Evolutionary conservation across 1,140 invertebrate species (phyloP), one percentile per base, ranked within the genome.

Genomic region (Polypedilum vanderplanki): DNA sequence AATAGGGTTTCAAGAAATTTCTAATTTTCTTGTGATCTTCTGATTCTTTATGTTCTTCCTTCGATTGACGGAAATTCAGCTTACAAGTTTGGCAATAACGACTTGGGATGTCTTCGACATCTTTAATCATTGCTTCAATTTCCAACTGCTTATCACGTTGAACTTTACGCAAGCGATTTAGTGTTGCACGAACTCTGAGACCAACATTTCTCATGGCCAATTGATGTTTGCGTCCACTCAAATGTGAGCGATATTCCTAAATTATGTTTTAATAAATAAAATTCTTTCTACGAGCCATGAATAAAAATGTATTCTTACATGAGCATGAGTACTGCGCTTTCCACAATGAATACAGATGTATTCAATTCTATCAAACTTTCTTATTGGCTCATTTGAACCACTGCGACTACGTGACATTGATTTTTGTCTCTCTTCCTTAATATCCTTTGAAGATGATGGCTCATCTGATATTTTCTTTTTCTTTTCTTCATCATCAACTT

Each of bases 11-110:
- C n/a, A 93, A 83, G 81, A 93, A 92, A 78, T 90, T 88, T 80
- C 91, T 91, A 85, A 93, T 93, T 77, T 90, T 90, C 79, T 90
- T 87, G 82, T 93, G 92, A 7, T 89, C 87, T 76, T 91, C 88
- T 8, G 90, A 92, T 41, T 87, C 83, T 78, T 91, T 89, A 84
- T 94, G 92, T 65, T 90, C 87, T 74, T 88, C 87, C 78, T 91
- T 90, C 10, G 89, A 85, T 77, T 91, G 91, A 77, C 89, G 89
- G 82, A 92, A 92, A 81, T 92, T 92, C 76, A 93, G 85, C 76
- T 92, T 91, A 81, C 92, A 93, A 75, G 92, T 86, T 15, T 88
- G 87, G 82, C 92, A 93, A 80, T 90, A 93, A 57, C 87, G 85
- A 57, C 86, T 82, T 3, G 86, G 85, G 33, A 91, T 83, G 12